Percentiles rank a stretch among this genome's conserved stretches.
phyloP scores from a whole-genome alignment of 30 jellyfish, hydroid and myxozoan genomes.

The Hydractinia echinata region DNA sequence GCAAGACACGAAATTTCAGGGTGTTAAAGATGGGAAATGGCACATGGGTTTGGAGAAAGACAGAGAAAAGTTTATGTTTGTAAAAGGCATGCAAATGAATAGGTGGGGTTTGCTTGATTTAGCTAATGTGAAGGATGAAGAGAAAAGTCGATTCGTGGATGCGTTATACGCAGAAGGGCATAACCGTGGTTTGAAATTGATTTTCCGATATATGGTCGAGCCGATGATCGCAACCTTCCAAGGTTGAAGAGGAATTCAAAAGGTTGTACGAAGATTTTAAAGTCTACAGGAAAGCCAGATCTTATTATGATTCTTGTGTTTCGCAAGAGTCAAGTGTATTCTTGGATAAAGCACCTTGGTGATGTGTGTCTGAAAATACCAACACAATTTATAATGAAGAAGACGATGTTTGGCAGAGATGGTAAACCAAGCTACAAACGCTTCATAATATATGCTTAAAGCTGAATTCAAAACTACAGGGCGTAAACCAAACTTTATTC shows the following conservation, averaged over 20 bases:
- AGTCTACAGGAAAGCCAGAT: conserved; percentile 20
- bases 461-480: conserved; percentile 44
- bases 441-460: conserved; percentile 53
- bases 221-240: not conserved
- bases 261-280: not conserved
- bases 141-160: conserved; percentile 2
- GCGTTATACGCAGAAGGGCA: not conserved
- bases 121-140: not conserved
- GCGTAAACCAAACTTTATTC: conserved; percentile 28
- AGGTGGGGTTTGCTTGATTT: conserved; percentile 17
- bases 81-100: not conserved
- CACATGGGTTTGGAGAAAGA: not conserved
- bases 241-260: conserved; percentile 6
- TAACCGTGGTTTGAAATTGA: conserved; percentile 13
- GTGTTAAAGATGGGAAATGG: conserved; percentile 1
- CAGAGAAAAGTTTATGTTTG: not conserved
- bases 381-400: conserved; percentile 39
- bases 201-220: conserved; percentile 3
- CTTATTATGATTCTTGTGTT: conserved; percentile 1
- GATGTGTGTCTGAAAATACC: conserved; percentile 27
- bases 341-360: conserved; percentile 37
- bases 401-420: conserved; percentile 19
- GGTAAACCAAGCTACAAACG: conserved; percentile 28
- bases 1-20: not conserved
- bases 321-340: not conserved